Evolutionary conservation across 2,797 vertebrate genomes (phyloP), one percentile per base, ranked within the genome.

Genomic region (Anniella stebbinsi): DNA sequence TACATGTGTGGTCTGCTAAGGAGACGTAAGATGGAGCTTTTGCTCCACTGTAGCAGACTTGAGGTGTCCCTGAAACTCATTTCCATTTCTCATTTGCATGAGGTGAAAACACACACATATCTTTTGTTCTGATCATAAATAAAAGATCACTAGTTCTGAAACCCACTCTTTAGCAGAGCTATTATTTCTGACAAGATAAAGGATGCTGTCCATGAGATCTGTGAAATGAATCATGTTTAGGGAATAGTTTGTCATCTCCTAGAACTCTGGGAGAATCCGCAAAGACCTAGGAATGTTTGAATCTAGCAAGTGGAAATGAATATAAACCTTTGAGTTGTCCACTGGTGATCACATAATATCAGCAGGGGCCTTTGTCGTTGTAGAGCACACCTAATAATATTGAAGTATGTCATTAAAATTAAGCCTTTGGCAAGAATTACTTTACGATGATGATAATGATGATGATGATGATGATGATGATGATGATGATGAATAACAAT

Each of bases 201-300:
- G 84, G 57, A 38, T 38, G 45, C 25, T 73, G 70, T 81, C 60
- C 51, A 38, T 80, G 17, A 82, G 51, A 38, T 0, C 0, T 85
- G n/a, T 80, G 0, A 0, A 0, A 41, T 92, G 38, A 88, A 45
- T 77, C 60, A 60, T 23, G 4, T 86, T 77, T 48, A 41, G 70
- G 66, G 89, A 90, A 92, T 18, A 28, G 15, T 77, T 36, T 77
- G 80, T 66, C 38, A n/a, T 21, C 89, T 89, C 51, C 87, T 57
- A n/a, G 0, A 0, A 88, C 18, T 60, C 60, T 1, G 63, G 0
- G 28, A 87, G 33, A 72, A 81, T 66, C 0, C 0, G 0, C 17
- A 21, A 48, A 92, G 89, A 90, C 0, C 21, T 21, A 23, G 3
- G 77, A 30, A 72, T 80, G 25, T 11, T 48, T 73, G 48, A 76